These are phyloP conservation scores for Cantharis flavilabris DNA, from an alignment of 2,888 invertebrate genomes.

Conservation along the genomic window DNA sequence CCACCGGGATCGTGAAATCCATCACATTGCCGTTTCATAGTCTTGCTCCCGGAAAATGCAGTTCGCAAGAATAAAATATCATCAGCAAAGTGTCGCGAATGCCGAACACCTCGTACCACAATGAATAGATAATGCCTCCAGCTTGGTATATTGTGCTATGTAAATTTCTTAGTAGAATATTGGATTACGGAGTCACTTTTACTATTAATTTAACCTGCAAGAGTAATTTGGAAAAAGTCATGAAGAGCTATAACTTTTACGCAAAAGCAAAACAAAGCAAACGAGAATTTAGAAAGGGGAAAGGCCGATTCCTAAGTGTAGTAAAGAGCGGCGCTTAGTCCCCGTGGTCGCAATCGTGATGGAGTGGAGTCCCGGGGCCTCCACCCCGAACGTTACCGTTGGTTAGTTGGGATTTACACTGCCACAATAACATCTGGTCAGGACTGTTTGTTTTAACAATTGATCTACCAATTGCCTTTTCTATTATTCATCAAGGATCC, in stretches of 20 bases:
- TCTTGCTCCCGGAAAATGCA: constrained; percentile 38
- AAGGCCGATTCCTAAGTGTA: constrained; percentile 32
- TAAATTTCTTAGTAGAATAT: constrained; percentile 31
- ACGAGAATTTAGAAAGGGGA: constrained; percentile 34
- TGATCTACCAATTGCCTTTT: constrained; percentile 45
- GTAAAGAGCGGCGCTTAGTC: constrained; percentile 38
- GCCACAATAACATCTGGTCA: constrained; percentile 46
- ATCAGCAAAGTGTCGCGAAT: constrained; percentile 44
- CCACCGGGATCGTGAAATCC: constrained; percentile 54
- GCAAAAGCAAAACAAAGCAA: constrained; percentile 31
- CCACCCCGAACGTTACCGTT: constrained; percentile 45
- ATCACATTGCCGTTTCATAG: constrained; percentile 54
- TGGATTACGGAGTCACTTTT: constrained; percentile 16
- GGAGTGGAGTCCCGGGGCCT: constrained; percentile 48
- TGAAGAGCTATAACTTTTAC: constrained; percentile 41
- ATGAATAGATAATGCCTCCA: constrained; percentile 48
- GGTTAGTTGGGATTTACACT: constrained; percentile 50
- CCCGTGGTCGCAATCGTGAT: constrained; percentile 45
- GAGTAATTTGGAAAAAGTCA: constrained; percentile 32
- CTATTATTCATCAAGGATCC: constrained; percentile 44
- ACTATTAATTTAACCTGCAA: constrained; percentile 33
- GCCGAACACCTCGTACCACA: constrained; percentile 39
- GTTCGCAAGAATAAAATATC: constrained; percentile 46
- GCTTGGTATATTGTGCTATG: constrained; percentile 43
- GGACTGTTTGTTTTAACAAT: constrained; percentile 49